phyloP scores from a whole-genome alignment of 1,140 invertebrate genomes.

The Akabosia matsudoensis region DNA sequence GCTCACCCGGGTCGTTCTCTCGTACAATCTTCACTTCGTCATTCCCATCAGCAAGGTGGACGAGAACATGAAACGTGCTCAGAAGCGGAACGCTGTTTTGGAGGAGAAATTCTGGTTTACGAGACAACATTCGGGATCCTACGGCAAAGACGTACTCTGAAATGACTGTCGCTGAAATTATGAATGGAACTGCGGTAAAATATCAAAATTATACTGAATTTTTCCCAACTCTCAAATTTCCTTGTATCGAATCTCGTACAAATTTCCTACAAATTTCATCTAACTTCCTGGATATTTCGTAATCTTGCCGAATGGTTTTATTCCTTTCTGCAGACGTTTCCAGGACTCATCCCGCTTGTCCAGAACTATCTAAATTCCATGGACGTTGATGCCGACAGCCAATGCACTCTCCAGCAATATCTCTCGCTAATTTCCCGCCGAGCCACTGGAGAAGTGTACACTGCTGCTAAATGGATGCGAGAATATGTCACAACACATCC shows the following conservation, averaged over 20 bases:
- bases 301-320: constrained; percentile 15
- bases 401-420: constrained; percentile 79
- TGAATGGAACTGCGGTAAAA: constrained; percentile 83
- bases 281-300: constrained; percentile 11
- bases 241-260: neutral
- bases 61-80: constrained; percentile 94
- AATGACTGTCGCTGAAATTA: constrained; percentile 93
- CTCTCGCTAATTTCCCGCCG: constrained; percentile 87
- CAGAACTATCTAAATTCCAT: constrained; percentile 87
- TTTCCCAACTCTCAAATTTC: neutral
- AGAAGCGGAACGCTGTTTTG: constrained; percentile 80
- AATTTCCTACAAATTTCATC: too few species aligned
- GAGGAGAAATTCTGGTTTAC: constrained; percentile 87
- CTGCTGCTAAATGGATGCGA: constrained; percentile 88
- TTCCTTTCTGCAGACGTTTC: constrained; percentile 68
- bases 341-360: constrained; percentile 90
- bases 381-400: constrained; percentile 90
- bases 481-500: constrained; percentile 85
- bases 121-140: constrained; percentile 68
- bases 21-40: constrained; percentile 92
- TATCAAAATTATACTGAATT: neutral
- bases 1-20: constrained; percentile 92
- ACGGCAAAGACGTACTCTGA: constrained; percentile 60
- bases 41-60: constrained; percentile 98
- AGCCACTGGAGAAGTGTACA: constrained; percentile 79